These are phyloP conservation scores for Phyllotis vaccarum DNA, from an alignment of 2,797 vertebrate genomes.

Conservation along the genomic window DNA sequence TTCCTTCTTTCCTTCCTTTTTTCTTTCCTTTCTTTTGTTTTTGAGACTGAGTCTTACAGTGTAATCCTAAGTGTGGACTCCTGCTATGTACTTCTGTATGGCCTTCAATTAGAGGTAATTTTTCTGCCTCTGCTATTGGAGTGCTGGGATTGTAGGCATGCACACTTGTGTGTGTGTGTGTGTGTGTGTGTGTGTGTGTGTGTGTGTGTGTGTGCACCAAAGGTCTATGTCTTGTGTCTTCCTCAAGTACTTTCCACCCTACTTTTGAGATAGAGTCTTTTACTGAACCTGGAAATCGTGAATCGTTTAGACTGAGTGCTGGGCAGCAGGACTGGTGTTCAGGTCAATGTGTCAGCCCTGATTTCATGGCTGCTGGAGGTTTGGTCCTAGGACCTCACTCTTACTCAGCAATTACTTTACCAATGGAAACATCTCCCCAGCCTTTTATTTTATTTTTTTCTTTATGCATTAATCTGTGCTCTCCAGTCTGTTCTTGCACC, in stretches of 20 bases:
- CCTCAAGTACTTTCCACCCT: not conserved
- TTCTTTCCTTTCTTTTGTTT: not conserved
- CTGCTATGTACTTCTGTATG: not conserved
- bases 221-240: not conserved
- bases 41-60: not conserved
- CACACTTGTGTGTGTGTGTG: not conserved
- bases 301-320: not conserved
- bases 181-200: not conserved
- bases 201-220: not conserved
- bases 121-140: not conserved
- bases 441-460: not conserved
- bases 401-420: not conserved
- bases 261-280: not conserved
- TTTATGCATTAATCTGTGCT: not conserved
- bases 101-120: not conserved
- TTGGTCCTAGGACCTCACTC: not conserved
- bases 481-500: not conserved
- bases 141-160: not conserved
- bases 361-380: not conserved
- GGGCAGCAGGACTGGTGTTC: too few relatives aligned
- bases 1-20: too few relatives aligned
- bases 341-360: not conserved
- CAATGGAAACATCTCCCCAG: not conserved
- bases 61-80: not conserved
- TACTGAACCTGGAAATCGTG: not conserved